Evolutionary conservation across 2,888 invertebrate genomes (phyloP).

Genomic region (Ichneumon xanthorius): DNA sequence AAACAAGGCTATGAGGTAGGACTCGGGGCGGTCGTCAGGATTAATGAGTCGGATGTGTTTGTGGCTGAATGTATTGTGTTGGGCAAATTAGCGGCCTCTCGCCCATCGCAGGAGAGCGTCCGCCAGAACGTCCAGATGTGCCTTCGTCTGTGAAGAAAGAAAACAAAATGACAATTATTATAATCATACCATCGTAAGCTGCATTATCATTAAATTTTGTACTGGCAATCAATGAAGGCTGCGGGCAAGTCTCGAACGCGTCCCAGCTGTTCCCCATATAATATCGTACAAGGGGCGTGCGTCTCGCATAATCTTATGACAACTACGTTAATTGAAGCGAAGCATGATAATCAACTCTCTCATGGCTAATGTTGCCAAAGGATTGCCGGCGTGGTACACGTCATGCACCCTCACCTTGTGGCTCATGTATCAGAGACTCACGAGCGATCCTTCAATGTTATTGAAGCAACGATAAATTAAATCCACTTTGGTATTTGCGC

Average conservation of each 20-base stretch:
- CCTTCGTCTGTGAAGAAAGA: constrained; percentile 93
- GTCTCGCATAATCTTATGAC: neutral
- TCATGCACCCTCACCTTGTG: neutral
- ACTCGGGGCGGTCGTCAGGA: constrained; percentile 40
- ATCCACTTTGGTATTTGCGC: constrained; percentile 20
- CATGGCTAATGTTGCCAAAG: neutral
- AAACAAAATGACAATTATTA: constrained; percentile 15
- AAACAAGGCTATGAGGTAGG: constrained; percentile 35
- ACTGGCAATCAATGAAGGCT: neutral
- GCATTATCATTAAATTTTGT: neutral
- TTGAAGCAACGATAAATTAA: constrained; percentile 22
- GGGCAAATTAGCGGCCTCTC: constrained; percentile 91
- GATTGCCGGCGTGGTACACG: neutral
- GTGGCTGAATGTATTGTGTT: constrained; percentile 51
- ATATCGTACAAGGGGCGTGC: neutral
- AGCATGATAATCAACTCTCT: neutral
- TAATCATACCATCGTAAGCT: neutral
- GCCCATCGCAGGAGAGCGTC: constrained; percentile 98
- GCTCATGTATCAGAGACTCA: neutral
- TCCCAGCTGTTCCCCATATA: neutral
- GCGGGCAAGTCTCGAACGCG: neutral
- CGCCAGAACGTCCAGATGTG: constrained; percentile 97
- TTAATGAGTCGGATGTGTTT: constrained; percentile 52
- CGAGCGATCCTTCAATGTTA: neutral
- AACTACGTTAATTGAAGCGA: neutral